phyloP scores from a whole-genome alignment of 2,797 vertebrate species.

The Selene dorsalis region DNA sequence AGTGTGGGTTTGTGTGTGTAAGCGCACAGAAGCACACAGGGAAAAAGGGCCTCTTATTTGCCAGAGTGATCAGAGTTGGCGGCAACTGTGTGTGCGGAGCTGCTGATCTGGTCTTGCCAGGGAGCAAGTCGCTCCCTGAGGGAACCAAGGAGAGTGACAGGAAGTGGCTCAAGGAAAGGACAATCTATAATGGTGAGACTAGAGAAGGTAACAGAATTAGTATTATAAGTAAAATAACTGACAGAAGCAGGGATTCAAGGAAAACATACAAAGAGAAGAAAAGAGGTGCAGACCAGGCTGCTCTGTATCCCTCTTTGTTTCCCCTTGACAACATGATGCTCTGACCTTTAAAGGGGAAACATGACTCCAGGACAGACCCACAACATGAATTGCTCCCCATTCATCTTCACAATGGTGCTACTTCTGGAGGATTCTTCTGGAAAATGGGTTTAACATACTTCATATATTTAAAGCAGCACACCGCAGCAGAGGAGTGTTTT shows the following conservation, averaged over 20 bases:
- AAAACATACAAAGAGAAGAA: not conserved
- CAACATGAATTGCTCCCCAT: slow-evolving; percentile 11
- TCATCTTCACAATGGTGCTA: not conserved
- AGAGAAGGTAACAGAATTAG: not conserved
- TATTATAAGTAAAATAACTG: not conserved
- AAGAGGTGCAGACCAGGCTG: not conserved
- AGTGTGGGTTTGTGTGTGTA: slow-evolving; percentile 13
- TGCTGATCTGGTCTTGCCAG: slow-evolving; percentile 25
- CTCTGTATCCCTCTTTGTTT: not conserved
- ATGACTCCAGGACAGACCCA: slow-evolving; percentile 32
- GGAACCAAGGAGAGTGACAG: not conserved
- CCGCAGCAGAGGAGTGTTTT: too few relatives aligned
- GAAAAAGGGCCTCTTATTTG: slow-evolving; percentile 25
- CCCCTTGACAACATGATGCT: not conserved
- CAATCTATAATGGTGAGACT: fast-evolving
- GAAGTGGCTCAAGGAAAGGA: not conserved
- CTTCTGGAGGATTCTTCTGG: too few relatives aligned
- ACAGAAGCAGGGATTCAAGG: not conserved
- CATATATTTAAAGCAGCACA: not conserved
- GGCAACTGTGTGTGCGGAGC: slow-evolving; percentile 26
- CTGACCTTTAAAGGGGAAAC: slow-evolving; percentile 45
- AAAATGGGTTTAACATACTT: too few relatives aligned
- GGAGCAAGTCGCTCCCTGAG: slow-evolving; percentile 1
- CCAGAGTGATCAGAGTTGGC: slow-evolving; percentile 10
- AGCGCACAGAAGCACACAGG: not conserved